Evolutionary conservation across 2,797 vertebrate species (phyloP), one percentile per base, ranked within the genome.

Genomic region (Malurus splendens): DNA sequence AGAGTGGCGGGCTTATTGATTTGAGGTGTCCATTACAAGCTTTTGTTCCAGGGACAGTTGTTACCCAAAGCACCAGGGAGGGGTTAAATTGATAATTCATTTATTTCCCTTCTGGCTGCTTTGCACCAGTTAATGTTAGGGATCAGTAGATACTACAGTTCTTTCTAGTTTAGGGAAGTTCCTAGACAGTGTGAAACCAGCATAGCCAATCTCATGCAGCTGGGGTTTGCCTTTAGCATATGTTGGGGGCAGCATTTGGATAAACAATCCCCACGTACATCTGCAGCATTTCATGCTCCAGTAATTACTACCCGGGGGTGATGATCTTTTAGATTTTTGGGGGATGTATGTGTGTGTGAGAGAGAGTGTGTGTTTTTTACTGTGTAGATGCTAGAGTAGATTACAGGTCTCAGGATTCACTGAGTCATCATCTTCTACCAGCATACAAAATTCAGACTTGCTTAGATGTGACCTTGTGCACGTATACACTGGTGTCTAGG

Each of bases 211-310:
- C 74, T 89, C 54, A 30, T 50, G 45, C 74, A 74, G 65, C 23
- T 52, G 39, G 51, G 23, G 8, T 83, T 93, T 88, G 77, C 78
- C 88, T 86, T 88, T n/a, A 85, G 75, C n/a, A 0, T 76, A 13
- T 52, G 36, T 67, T 94, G 32, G 36, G 65, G 57, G 47, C 50
- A 74, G 52, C 36, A 75, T 66, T 82, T 79, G 54, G 72, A 79
- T 91, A 84, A 90, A 93, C 81, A 91, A 33, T 91, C 44, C 71
- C 42, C 42, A 47, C 57, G 56, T 76, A 76, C 60, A 75, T 91
- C 74, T 82, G 74, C 36, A 76, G 54, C 68, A 87, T 94, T 87
- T 93, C 65, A 51, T 77, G 88, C 92, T 91, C 87, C 83, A 95
- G 88, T 95, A 92, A 92, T 84, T 90, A 19, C 56, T 74, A 12